Evolutionary conservation across 53 echinoderm and acorn worm genomes (phyloP), one percentile per base, ranked within the genome.

Genomic region (Stichopus horrens): DNA sequence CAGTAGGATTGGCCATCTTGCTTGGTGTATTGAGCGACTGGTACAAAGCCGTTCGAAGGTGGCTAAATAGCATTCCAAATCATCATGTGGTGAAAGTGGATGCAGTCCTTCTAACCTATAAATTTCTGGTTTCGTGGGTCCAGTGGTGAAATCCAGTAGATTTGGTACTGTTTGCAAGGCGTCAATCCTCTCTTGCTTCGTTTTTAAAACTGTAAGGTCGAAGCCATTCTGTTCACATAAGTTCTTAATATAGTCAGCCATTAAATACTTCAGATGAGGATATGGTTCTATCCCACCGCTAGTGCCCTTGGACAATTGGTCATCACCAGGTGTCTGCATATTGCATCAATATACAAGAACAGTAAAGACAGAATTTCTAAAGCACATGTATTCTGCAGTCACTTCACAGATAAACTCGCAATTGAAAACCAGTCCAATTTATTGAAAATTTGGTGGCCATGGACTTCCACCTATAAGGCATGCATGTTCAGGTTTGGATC

Each of bases 31-130:
- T 9, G 14, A 14, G 14, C 74, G 87, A 74, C 54, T 73, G 21
- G 7, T 52, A 55, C 87, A 86, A 8, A 93, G 58, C 63, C 90
- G 58, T 54, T 93, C 88, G 78, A 93, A 93, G 23, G 93, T 93
- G 22, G 76, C 53, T 22, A 85, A 65, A 53, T 90, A 90, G 75
- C 90, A 90, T 22, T 80, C 87, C 37, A 93, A 23, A 53, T 93
- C 93, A 88, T 93, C 90, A 52, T 93, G 90, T 13, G 88, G 5
- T 2, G 58, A 63, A 4, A 93, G 86, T 59, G 66, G 82, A 65
- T 93, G 90, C 63, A 90, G 77, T 19, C 89, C 93, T 21, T 82
- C 71, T 20, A 93, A 65, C 52, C 76, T 76, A 4, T 54, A 57
- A 11, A 76, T 67, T 68, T 21, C 65, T 9, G 7, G 76, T 54